Evolutionary conservation across 2,113 vertebrate species (phyloP), one percentile per base, ranked within the genome.

Genomic region (Gopherus flavomarginatus): DNA sequence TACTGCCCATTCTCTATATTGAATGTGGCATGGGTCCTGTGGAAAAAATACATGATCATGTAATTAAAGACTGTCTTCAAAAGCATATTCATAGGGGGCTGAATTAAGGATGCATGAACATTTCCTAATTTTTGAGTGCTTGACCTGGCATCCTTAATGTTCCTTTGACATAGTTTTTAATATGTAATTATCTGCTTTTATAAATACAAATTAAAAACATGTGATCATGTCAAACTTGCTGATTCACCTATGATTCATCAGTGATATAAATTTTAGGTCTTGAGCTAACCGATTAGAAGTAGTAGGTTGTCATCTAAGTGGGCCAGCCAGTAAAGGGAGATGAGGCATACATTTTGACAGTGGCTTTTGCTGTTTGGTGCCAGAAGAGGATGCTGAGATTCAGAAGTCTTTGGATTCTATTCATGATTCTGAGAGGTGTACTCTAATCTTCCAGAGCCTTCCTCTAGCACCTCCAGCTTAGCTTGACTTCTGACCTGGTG

Each of bases 81-180:
- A 77, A 72, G n/a, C 54, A 17, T 35, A 5, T 4, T 54, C 35
- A 35, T 7, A 9, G 87, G 54, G 1, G 2, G 65, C 50, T 26
- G 12, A 85, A 77, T 83, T 94, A 42, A 81, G 59, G 8, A 82
- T 81, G 72, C 62, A 62, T 29, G 29, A 27, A 2, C 54, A 54
- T 87, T 85, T 69, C 22, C 90, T 89, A 29, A 81, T 6, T 87
- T n/a, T 87, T 0, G 3, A 84, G 21, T 47, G 6, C 27, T 82
- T 59, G 14, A 14, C 69, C 90, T 86, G 49, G 13, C 88, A 49
- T 21, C 29, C 81, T 35, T 2, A 2, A 56, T 81, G 52, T 26
- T 91, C 57, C 80, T 87, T 79, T 1, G 0, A 5, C 82, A 8
- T 57, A 0, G 1, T 8, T 56, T 86, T 49, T 44, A 69, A 65